phyloP scores from a whole-genome alignment of 2,797 vertebrate species.

The Garrulus glandarius region DNA sequence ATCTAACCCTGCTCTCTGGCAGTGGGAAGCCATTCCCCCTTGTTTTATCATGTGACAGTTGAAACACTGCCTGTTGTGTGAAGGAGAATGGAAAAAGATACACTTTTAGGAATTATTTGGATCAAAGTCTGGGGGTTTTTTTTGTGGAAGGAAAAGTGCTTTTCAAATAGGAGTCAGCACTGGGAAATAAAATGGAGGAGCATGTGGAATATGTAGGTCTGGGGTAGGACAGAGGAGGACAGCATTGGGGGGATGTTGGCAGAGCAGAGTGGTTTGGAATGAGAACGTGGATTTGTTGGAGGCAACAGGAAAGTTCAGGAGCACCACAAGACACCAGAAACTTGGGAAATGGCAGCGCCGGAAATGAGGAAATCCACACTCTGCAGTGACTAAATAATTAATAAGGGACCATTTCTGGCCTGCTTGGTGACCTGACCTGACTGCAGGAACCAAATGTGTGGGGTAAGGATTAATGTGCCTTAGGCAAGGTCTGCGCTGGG shows the following conservation, averaged over 20 bases:
- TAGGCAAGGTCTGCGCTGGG: background rate
- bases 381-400: background rate
- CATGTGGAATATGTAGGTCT: background rate
- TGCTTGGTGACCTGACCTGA: background rate
- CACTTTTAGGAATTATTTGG: background rate
- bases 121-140: rapidly evolving
- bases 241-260: rapidly evolving
- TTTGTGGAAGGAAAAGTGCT: background rate
- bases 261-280: background rate
- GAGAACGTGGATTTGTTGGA: background rate
- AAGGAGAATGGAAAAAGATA: background rate
- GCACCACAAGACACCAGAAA: background rate
- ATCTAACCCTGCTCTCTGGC: rapidly evolving
- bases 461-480: background rate
- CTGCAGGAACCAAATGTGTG: background rate
- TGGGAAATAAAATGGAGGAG: background rate
- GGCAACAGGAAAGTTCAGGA: background rate
- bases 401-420: background rate
- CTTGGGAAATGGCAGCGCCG: background rate
- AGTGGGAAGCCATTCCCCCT: rapidly evolving
- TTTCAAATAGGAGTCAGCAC: background rate
- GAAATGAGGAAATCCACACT: background rate
- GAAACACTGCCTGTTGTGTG: background rate
- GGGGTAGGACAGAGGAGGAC: background rate
- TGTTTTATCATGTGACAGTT: background rate